These are phyloP conservation scores for Vandiemenella viatica DNA, from an alignment of 2,888 invertebrate genomes.

Conservation along the genomic window DNA sequence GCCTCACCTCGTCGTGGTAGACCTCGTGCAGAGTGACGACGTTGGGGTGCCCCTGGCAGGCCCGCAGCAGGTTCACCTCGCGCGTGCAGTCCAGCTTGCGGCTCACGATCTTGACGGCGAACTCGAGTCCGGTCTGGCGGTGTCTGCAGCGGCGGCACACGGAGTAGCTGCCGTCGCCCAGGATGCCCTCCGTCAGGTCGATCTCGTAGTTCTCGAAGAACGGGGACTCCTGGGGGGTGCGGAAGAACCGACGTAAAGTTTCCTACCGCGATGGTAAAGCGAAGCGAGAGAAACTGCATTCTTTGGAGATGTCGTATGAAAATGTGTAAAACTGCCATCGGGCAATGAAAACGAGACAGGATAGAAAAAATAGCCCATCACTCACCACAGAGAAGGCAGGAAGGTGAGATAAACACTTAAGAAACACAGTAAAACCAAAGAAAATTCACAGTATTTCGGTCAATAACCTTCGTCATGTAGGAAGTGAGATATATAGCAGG, in stretches of 20 bases:
- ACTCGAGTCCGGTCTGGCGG: slow-evolving; percentile 54
- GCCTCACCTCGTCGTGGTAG: slow-evolving; percentile 60
- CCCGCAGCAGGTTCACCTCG: slow-evolving; percentile 63
- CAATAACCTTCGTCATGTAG: too few species aligned
- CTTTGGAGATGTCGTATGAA: too few species aligned
- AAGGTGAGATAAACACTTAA: too few species aligned
- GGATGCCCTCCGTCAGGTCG: slow-evolving; percentile 45
- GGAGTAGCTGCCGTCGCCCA: slow-evolving; percentile 83
- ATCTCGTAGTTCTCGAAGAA: slow-evolving; percentile 78
- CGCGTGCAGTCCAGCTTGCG: slow-evolving; percentile 46
- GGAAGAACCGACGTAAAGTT: background rate
- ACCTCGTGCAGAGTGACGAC: slow-evolving; percentile 73
- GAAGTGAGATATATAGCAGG: too few species aligned
- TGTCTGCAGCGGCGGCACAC: slow-evolving; percentile 70
- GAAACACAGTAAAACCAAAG: too few species aligned
- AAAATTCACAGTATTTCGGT: too few species aligned
- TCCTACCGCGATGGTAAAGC: too few species aligned
- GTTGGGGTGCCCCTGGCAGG: slow-evolving; percentile 79
- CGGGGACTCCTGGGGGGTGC: slow-evolving; percentile 47
- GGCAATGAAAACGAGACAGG: too few species aligned
- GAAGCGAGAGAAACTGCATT: too few species aligned
- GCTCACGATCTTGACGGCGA: slow-evolving; percentile 77
- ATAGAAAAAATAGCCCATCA: too few species aligned
- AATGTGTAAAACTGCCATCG: too few species aligned
- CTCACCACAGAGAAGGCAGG: too few species aligned